These are phyloP conservation scores for Muntiacus reevesi DNA, from an alignment of 2,113 vertebrate genomes.

Conservation along the genomic window DNA sequence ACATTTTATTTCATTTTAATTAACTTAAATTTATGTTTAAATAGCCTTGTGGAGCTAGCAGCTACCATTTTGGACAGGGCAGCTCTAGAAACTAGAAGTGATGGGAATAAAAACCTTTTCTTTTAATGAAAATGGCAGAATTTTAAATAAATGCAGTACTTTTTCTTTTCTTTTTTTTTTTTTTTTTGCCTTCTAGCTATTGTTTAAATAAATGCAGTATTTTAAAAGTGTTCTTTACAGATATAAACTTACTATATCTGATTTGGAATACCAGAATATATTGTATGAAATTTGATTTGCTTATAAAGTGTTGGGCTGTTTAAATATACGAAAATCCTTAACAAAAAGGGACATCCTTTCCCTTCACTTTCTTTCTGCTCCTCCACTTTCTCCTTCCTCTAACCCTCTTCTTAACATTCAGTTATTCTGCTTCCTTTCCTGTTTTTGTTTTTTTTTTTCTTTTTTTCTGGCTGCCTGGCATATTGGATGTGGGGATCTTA, in stretches of 20 bases:
- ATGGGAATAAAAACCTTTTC: neutral
- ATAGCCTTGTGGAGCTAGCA: neutral
- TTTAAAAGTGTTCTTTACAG: neutral
- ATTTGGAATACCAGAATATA: neutral
- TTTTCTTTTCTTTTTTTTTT: neutral
- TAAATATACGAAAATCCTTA: neutral
- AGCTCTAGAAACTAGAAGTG: neutral
- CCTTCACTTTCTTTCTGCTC: neutral
- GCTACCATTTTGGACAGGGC: neutral
- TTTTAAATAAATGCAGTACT: neutral
- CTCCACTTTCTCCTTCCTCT: neutral
- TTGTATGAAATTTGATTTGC: neutral
- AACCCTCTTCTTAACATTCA: neutral
- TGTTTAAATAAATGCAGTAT: neutral
- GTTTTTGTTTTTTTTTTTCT: accelerated
- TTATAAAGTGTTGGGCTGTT: neutral
- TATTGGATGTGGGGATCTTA: neutral
- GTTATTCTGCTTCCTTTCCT: neutral
- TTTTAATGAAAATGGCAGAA: neutral
- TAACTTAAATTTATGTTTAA: neutral
- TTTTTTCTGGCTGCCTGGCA: neutral
- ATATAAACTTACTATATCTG: neutral
- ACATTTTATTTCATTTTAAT: neutral
- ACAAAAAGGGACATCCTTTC: neutral
- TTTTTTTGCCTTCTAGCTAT: neutral